Evolutionary conservation across 1,140 invertebrate genomes (phyloP), one percentile per base, ranked within the genome.

Genomic region (Leucophenga varia): DNA sequence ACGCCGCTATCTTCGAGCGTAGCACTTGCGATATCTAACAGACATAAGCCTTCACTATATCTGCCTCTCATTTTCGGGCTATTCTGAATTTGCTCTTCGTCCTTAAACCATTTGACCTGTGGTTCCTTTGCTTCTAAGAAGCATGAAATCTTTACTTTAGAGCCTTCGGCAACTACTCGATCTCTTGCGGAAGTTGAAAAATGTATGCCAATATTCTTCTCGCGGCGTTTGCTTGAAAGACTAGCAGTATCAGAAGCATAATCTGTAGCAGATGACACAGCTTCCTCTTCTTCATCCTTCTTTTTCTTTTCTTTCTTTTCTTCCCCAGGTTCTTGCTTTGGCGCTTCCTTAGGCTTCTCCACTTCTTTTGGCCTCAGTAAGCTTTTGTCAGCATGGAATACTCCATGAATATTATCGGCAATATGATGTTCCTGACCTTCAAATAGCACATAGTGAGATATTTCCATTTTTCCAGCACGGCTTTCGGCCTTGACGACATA

Each of bases 71-170:
- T 76, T 60, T 82, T 84, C 40, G 63, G 72, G 7, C 47, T 32
- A 43, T 73, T 72, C 13, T 58, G 57, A 16, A 75, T 47, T 16
- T 50, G 64, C 43, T 72, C 68, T 1, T 81, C 83, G 53, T 90
- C 81, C 61, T 88, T 91, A n/a, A 84, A 84, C 88, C 89, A 93
- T 42, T 84, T 81, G 1, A 93, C 78, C 34, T 81, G 78, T 1
- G 89, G 87, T 38, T 87, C 84, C 52, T 82, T 81, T 13, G 89
- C 89, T 49, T 95, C 81, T 3, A 95, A 82, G 54, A 88, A 88
- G 70, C 93, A 96, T 2, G 88, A 89, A 8, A 98, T 77, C 67
- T 87, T 88, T 3, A 92, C 84, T 47, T 84, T 79, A 8, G 87
- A 87, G 2, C 86, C 86, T 59, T 85, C 84, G 1, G 85, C 84